Percentiles rank a stretch among this genome's conserved stretches.
phyloP scores from a whole-genome alignment of 2,888 invertebrate genomes.

The Leptothorax acervorum region DNA sequence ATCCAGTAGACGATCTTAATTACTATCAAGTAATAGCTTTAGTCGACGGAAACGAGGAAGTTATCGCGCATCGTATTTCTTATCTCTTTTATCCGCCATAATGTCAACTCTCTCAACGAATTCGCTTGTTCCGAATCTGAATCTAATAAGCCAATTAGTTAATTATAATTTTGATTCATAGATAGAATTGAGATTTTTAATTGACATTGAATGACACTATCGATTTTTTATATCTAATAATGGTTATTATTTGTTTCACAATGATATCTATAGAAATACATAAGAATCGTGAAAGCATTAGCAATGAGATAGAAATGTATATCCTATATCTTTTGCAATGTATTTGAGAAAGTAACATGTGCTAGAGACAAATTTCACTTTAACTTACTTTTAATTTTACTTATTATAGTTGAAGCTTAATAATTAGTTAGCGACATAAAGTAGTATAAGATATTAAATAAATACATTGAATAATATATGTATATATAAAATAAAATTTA shows the following conservation, averaged over 20 bases:
- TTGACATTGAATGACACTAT: no score
- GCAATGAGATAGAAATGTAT: neutral
- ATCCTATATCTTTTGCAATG: neutral
- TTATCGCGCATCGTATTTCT: slow-evolving; percentile 35
- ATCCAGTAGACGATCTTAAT: slow-evolving; percentile 32
- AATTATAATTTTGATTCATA: slow-evolving; percentile 2
- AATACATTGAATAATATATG: no score
- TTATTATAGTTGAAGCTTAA: neutral
- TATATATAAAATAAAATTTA: neutral
- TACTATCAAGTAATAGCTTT: slow-evolving; percentile 37
- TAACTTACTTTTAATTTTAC: slow-evolving; percentile 1
- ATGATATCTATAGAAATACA: neutral
- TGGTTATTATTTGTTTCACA: neutral
- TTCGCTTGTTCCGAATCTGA: neutral
- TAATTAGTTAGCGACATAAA: neutral
- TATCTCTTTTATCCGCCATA: slow-evolving; percentile 24
- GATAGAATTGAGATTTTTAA: neutral
- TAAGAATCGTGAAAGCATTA: neutral
- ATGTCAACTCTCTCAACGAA: slow-evolving; percentile 13
- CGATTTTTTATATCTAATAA: neutral
- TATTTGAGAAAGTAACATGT: neutral
- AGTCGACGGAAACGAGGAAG: slow-evolving; percentile 11
- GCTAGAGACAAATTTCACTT: neutral
- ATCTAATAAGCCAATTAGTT: slow-evolving; percentile 21
- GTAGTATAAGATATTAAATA: neutral